Base-by-base conservation (phyloP, 2,797 vertebrate species). In the Chloroceryle amazona region DNA sequence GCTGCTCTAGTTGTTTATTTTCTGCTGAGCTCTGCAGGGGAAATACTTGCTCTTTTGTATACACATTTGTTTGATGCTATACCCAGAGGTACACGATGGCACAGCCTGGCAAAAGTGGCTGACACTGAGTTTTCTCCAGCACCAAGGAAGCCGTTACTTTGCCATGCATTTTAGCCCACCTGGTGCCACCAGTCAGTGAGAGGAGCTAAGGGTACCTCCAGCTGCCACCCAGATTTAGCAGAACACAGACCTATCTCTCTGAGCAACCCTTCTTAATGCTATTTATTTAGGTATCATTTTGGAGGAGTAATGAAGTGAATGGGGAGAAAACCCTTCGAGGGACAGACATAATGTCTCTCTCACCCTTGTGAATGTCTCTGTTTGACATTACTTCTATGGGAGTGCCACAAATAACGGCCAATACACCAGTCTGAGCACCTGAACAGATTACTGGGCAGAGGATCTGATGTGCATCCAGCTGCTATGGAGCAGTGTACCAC, bases 1-100 rank as follows among this genome's bases (percentile, higher is more conserved):
- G 74, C 79, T 81, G 52, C 58, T 95, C 33, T 70, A 78, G 79
- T 33, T 95, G 86, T 83, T 95, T 85, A 41, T 82, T 89, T 93
- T 84, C 87, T 84, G 35, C 67, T 86, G 87, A 67, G 54, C 1
- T 3, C 52, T 86, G 74, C 47, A 82, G 66, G 35, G 67, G 46
- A 90, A 86, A 75, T 63, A 57, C 23, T 52, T 62, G 61, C 10
- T 65, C 60, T 87, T 73, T 44, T 71, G 58, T 63, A 51, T 73
- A 58, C 41, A 17, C 37, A 37, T 37, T 81, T 55, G 22, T 58
- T 82, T 42, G 78, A 74, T 90, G 41, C 46, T 74, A 33, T 67
- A 76, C 28, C 51, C 66, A 70, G 70, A 58, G 39, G 73, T 51
- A 54, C 11, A 10, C 4, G 44, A 42, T 51, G 52, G 57, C 52